Base-by-base conservation (phyloP, 2,113 vertebrate genomes). In the Prionailurus viverrinus region DNA sequence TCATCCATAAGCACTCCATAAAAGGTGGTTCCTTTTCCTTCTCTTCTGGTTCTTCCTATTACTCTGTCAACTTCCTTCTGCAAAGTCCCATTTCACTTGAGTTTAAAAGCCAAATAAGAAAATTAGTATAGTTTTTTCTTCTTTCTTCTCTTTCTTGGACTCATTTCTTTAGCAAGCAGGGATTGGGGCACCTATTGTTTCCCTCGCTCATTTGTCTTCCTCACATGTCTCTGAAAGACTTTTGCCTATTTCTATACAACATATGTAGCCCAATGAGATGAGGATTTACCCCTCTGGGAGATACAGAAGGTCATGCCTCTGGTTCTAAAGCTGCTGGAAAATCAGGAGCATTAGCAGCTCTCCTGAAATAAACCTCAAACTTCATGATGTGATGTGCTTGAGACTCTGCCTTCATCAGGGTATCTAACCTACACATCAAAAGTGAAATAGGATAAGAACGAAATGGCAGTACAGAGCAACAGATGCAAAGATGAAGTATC, bases 21-120 rank as follows among this genome's bases (percentile, higher is more conserved):
- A 94, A 76, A 78, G 27, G 58, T 74, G 4, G 10, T 45, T 63
- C 58, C 16, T 69, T 79, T 76, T 89, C 12, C 81, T 95, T 80
- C 51, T 81, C 78, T n/a, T 53, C 53, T 13, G 19, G 55, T 85
- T 85, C 74, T 82, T 8, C 73, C 51, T 92, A 65, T 39, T 71
- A 36, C 23, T 63, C 61, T n/a, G 65, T 1, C 76, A 89, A 65
- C 69, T 94, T 29, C 18, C 69, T 94, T 86, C 48, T 41, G 15
- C 92, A 69, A 93, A 94, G 39, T 63, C 36, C 53, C 61, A 58
- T 65, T 85, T 58, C 51, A 68, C 15, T 80, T 92, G 58, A 68
- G 16, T 79, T 78, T 29, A 69, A 89, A 84, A 91, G 79, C 29
- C 51, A 91, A 96, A 84, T 53, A 80, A 92, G 53, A 92, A 83